Percentiles rank a stretch among this genome's conserved stretches.
These are phyloP conservation scores for Monopterus albus DNA, from an alignment of 2,113 vertebrate species.

Conservation along the genomic window DNA sequence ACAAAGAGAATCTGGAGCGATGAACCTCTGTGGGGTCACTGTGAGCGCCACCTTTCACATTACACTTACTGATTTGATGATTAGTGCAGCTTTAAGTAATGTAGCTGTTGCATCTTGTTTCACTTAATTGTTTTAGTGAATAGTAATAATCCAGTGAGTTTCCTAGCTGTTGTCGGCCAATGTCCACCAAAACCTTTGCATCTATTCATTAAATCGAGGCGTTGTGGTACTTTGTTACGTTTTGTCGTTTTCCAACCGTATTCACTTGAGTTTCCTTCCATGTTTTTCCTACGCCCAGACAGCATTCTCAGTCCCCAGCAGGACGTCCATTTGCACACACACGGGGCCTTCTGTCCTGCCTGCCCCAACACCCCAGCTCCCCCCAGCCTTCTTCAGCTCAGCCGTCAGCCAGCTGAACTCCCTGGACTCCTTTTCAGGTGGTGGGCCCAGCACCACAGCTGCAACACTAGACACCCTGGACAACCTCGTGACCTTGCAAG, in stretches of 20 bases:
- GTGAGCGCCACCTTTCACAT: too few relatives aligned
- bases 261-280: neutral
- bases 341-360: slow-evolving; percentile 78
- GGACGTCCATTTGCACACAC: slow-evolving; percentile 68
- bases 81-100: too few relatives aligned
- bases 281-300: slow-evolving; percentile 71
- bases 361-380: slow-evolving; percentile 83
- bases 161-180: neutral
- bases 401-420: slow-evolving; percentile 64
- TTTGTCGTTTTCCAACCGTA: too few relatives aligned
- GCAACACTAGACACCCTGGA: slow-evolving; percentile 65
- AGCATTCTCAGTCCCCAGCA: slow-evolving; percentile 78
- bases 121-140: too few relatives aligned
- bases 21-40: too few relatives aligned
- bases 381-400: slow-evolving; percentile 82
- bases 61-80: too few relatives aligned
- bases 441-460: neutral
- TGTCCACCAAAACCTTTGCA: neutral
- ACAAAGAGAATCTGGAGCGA: too few relatives aligned
- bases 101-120: too few relatives aligned
- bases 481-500: slow-evolving; percentile 24
- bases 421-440: slow-evolving; percentile 81
- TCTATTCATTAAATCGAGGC: too few relatives aligned
- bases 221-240: too few relatives aligned
- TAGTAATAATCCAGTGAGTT: too few relatives aligned